Conservation (phyloP, 2,888 invertebrate genomes). For the Spialia ferax region DNA sequence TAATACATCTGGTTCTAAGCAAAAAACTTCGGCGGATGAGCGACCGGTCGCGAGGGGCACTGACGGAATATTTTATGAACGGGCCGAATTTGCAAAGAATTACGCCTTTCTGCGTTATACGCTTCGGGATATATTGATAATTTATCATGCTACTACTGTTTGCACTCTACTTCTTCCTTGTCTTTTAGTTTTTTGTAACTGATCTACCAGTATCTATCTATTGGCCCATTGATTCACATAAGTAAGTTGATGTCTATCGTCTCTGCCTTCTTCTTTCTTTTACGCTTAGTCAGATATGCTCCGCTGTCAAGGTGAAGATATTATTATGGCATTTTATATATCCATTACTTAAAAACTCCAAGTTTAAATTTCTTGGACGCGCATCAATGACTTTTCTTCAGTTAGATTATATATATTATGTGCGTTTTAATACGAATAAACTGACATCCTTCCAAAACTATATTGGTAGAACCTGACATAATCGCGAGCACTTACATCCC, state of each 20-base stretch:
- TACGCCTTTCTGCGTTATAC: not conserved
- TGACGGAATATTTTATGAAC: constrained; percentile 43
- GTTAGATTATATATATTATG: too few species aligned
- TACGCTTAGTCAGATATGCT: too few species aligned
- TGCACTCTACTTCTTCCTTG: not conserved
- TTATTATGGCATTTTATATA: too few species aligned
- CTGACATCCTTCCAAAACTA: not conserved
- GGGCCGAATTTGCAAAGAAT: constrained; percentile 47
- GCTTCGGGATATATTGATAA: not conserved
- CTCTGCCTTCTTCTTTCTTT: too few species aligned
- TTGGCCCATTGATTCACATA: too few species aligned
- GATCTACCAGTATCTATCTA: too few species aligned
- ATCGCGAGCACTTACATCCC: not conserved
- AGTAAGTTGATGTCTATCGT: too few species aligned
- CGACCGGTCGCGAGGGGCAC: constrained; percentile 38
- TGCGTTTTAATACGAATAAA: not conserved
- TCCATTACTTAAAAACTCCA: too few species aligned
- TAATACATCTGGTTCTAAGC: constrained; percentile 31
- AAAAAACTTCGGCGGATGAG: constrained; percentile 28
- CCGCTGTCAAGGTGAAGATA: too few species aligned
- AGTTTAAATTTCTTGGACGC: too few species aligned
- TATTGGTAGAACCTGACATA: not conserved
- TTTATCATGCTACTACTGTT: not conserved
- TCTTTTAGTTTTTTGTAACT: not conserved
- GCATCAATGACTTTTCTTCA: too few species aligned